Conservation (phyloP, 37 sponge, comb jelly and placozoan species). For the Diacarnus erythraeanus region DNA sequence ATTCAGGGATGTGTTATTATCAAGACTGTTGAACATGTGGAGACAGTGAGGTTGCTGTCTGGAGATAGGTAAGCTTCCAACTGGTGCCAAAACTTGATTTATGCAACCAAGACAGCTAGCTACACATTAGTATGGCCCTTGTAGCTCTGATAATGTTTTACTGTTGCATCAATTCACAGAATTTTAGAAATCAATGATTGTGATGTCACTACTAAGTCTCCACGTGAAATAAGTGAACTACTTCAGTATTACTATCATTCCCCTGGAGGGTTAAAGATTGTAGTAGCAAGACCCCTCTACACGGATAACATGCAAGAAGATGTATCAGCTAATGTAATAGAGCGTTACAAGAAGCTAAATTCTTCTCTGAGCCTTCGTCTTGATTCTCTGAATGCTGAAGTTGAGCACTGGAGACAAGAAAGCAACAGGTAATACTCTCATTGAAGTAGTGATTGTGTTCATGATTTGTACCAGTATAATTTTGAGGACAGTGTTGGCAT, state of each 20-base stretch:
- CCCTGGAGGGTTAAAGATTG: conserved; percentile 21
- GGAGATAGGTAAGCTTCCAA: conserved; percentile 7
- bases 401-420: conserved; percentile 38
- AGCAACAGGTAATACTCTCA: conserved; percentile 29
- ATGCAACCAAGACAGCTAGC: too few species aligned
- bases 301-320: background rate
- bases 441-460: too few species aligned
- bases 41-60: background rate
- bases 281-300: conserved; percentile 13
- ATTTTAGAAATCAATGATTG: conserved; percentile 39
- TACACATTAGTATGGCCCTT: too few species aligned
- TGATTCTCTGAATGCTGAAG: conserved; percentile 25
- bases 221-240: conserved; percentile 5
- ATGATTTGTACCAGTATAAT: too few species aligned
- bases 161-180: too few species aligned
- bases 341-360: conserved; percentile 18
- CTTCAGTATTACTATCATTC: conserved; percentile 7
- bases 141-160: too few species aligned
- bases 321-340: background rate
- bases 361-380: conserved; percentile 17
- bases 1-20: conserved; percentile 37
- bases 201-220: conserved; percentile 29
- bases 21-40: background rate
- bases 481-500: too few species aligned
- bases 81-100: background rate